Evolutionary conservation across 2,113 vertebrate genomes (phyloP), one percentile per base, ranked within the genome.

Genomic region (Catharus fuscescens): DNA sequence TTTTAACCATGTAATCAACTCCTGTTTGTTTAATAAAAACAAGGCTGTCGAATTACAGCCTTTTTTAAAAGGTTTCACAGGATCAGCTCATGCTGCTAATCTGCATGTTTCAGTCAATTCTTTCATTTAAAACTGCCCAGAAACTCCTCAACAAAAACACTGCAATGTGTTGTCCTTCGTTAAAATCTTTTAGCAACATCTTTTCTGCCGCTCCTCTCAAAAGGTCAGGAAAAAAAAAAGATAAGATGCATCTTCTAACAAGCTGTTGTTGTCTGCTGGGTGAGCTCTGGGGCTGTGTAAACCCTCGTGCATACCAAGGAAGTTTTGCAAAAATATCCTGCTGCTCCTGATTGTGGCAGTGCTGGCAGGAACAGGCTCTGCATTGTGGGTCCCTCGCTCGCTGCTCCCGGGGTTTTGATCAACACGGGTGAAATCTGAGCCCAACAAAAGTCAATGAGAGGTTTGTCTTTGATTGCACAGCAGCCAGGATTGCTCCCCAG

Each of bases 371-470:
- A 76, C 76, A 71, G 85, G 76, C 40, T 0, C 74, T 32, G 73
- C 28, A 32, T n/a, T 92, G 86, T 53, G 70, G 82, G 85, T 57
- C 36, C 64, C 66, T 80, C 4, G 4, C 80, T 90, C 2, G 3
- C 84, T 79, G 87, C 61, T 45, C 67, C 24, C 54, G 3, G 54
- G 16, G 71, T 67, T 93, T 29, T 83, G 34, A 78, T 92, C 71
- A 50, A 44, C 76, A 59, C 1, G 20, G 24, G 8, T 13, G 90
- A 90, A 94, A 94, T 77, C 29, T 21, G 85, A 94, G 88, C 92
- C 69, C 31, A 17, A 54, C 87, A 81, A 54, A 95, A 95, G 87
- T 91, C 96, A 92, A 89, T 89, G 89, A 66, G 93, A 78, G 90
- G 90, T 84, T 84, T 96, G 96, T 94, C 34, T 92, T 47, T 67